These are phyloP conservation scores for Lordiphosa fenestrarum DNA, from an alignment of 2,888 invertebrate genomes.

Conservation along the genomic window DNA sequence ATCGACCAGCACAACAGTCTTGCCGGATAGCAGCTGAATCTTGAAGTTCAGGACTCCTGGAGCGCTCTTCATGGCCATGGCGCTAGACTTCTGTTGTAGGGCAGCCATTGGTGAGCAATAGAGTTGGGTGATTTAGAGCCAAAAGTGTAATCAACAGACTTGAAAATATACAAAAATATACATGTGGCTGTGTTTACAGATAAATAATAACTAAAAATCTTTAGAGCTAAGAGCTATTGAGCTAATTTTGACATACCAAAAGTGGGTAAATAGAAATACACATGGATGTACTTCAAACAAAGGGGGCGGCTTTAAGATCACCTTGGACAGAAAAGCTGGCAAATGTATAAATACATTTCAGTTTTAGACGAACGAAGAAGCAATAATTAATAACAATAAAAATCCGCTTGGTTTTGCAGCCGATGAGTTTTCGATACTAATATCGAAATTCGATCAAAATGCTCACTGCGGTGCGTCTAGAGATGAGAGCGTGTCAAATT, in stretches of 20 bases:
- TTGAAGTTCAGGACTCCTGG: constrained; percentile 36
- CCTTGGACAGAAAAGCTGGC: not conserved
- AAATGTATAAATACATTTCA: too few relatives aligned
- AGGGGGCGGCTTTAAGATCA: not conserved
- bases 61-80: constrained; percentile 17
- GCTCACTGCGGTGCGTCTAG: too few relatives aligned
- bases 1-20: constrained; percentile 69
- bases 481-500: too few relatives aligned
- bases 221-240: too few relatives aligned
- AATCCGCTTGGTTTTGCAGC: too few relatives aligned
- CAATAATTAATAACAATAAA: too few relatives aligned
- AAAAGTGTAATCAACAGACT: constrained; percentile 3
- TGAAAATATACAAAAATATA: constrained; percentile 4
- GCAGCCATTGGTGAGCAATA: not conserved
- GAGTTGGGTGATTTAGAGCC: constrained; percentile 5
- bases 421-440: too few relatives aligned
- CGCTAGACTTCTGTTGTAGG: not conserved
- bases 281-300: not conserved
- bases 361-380: not conserved
- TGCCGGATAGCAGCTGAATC: constrained; percentile 68
- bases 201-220: not conserved
- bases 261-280: not conserved
- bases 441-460: too few relatives aligned
- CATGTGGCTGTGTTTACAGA: constrained; percentile 2
- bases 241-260: constrained; percentile 16